Evolutionary conservation across 2,113 vertebrate genomes (phyloP), one percentile per base, ranked within the genome.

Genomic region (Motacilla tschutschensis): DNA sequence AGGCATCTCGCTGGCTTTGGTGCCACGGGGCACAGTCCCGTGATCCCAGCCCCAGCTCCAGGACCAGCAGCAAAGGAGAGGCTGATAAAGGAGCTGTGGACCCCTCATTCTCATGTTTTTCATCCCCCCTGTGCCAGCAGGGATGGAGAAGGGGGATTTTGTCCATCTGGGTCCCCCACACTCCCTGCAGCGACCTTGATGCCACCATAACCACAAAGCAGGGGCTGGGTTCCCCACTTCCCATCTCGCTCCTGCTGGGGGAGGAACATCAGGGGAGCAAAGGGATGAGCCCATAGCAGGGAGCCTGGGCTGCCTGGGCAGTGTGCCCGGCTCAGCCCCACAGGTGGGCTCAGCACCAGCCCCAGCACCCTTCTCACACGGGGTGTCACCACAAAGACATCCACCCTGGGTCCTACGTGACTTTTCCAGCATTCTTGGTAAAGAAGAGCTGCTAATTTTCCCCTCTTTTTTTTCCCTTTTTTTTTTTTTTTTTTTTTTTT

Each of bases 201-300:
- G 55, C 51, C 67, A 53, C 25, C 44, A 14, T 3, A 6, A 3
- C 26, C 1, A 0, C 65, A 31, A 40, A 85, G 41, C 64, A 31
- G 20, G 1, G 24, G 16, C 6, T 47, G 80, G 26, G 29, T 60
- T 88, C 58, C 38, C n/a, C 1, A 1, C 9, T 78, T 44, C 64
- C 62, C 60, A 36, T 16, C 66, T 31, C 2, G 0, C 7, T 77
- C 53, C 60, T 0, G 3, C n/a, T 20, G 0, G 3, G 79, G 79
- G 83, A 91, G 70, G 24, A 33, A 33, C n/a, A 3, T 35, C 59
- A 62, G 47, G 9, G 5, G 36, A 60, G 63, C 2, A 0, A 31
- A 66, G 67, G 38, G 69, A 85, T 19, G 57, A 76, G 35, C 58
- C 65, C 10, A 3, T 15, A 43, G 73, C 67, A 46, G 10, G 0